Base-by-base conservation (phyloP, 1,140 invertebrate genomes). In the Bombus impatiens region DNA sequence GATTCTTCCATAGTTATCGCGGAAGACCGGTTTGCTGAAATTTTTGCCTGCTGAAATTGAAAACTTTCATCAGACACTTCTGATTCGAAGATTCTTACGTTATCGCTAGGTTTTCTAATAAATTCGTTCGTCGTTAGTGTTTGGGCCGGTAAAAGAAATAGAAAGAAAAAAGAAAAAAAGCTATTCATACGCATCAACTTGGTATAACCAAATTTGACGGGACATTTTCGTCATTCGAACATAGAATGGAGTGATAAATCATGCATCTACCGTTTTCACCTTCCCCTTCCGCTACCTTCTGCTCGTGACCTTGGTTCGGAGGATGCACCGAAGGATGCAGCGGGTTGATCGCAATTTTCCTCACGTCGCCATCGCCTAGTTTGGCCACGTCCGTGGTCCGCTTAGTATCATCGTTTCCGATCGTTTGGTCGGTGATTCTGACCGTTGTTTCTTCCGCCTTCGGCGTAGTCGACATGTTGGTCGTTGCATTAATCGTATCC, bases 291-390 rank as follows among this genome's bases (percentile, higher is more conserved):
- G 35, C 2, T 8, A 4, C 65, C 25, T 42, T 86, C 87, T 25
- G 35, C 53, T 67, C 62, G 22, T 42, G 79, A 59, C 84, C 84
- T 57, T 89, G 65, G 9, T n/a, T 42, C 37, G 87, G 83, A 89
- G 88, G 79, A 72, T 86, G 70, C 86, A n/a, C 1, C 42, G 77
- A 80, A 87, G 86, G 86, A 84, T 88, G 57, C 83, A 67, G 18
- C 62, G 37, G 22, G 25, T 42, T 25, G 28, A 10, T 72, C 18
- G 32, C n/a, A 9, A 86, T 88, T 89, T 82, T 57, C 22, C 42
- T 89, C 88, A 86, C 88, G 87, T 88, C 32, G 8, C 40, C 28
- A 47, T 6, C 28, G 67, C 37, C 59, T 42, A 68, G 32, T 57
- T 40, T 35, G 80, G 8, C 47, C 87, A 78, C 78, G 82, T 78